A percentile compares a stretch with the other conserved stretches of the same genome.
Conservation (phyloP, 2,113 vertebrate genomes). For the Spilogale gracilis region DNA sequence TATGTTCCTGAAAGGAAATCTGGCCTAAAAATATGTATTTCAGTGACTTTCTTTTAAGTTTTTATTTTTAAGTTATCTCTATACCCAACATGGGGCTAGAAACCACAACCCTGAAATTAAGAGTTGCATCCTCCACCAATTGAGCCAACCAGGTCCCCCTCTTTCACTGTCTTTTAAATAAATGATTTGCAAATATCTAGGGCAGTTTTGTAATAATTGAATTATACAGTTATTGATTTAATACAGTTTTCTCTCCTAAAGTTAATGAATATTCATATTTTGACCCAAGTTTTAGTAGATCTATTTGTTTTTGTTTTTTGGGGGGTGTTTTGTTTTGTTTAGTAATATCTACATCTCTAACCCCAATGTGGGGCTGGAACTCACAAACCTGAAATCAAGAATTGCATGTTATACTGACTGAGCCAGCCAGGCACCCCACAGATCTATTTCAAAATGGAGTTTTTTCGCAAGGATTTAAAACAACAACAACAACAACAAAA, state of each 20-base stretch:
- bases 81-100: background rate
- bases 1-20: constrained; percentile 29
- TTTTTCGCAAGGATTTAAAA: background rate
- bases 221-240: constrained; percentile 10
- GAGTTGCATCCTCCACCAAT: background rate
- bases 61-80: background rate
- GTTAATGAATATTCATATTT: constrained; percentile 30
- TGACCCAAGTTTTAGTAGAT: background rate
- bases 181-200: background rate
- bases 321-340: background rate
- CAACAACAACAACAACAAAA: background rate
- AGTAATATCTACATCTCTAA: background rate
- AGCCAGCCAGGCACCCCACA: background rate
- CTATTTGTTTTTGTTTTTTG: background rate
- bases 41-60: background rate
- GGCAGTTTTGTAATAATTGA: background rate
- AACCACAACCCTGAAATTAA: background rate
- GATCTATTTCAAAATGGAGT: constrained; percentile 37
- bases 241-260: background rate
- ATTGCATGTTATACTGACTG: background rate
- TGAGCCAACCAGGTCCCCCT: background rate
- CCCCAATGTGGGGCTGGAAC: background rate
- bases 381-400: background rate
- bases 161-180: constrained; percentile 30
- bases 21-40: background rate